Conservation (phyloP, 2,888 invertebrate genomes). For the Margaritifera margaritifera region DNA sequence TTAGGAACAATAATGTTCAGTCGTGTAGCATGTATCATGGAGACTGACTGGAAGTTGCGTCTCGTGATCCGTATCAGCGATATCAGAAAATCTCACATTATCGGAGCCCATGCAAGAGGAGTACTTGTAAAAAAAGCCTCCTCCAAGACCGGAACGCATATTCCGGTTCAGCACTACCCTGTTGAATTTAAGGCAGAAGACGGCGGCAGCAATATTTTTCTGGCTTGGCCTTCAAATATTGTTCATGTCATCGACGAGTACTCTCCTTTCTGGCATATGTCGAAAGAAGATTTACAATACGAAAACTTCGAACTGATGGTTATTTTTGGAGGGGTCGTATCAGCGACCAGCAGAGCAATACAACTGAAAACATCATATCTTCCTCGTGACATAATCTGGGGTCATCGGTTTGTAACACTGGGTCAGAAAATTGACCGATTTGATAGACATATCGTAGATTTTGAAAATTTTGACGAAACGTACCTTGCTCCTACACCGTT, state of each 20-base stretch:
- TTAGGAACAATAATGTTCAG: constrained; percentile 88
- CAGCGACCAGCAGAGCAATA: constrained; percentile 75
- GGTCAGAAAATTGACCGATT: constrained; percentile 11
- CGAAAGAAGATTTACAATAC: constrained; percentile 89
- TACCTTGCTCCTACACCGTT: constrained; percentile 27
- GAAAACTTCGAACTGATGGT: constrained; percentile 96
- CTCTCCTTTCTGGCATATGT: constrained; percentile 90
- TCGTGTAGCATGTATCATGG: constrained; percentile 88
- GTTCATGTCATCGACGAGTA: constrained; percentile 92
- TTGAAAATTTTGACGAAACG: constrained; percentile 35
- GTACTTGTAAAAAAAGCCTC: constrained; percentile 93
- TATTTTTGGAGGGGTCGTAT: constrained; percentile 89
- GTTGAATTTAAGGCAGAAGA: constrained; percentile 91
- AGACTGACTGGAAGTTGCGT: constrained; percentile 66
- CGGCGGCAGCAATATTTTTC: constrained; percentile 92
- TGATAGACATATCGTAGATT: constrained; percentile 29
- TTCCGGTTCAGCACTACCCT: constrained; percentile 94
- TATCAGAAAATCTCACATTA: constrained; percentile 65
- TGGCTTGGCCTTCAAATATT: constrained; percentile 97
- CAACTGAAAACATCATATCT: constrained; percentile 41
- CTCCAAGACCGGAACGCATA: constrained; percentile 89
- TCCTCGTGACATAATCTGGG: constrained; percentile 45
- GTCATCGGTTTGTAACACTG: constrained; percentile 37
- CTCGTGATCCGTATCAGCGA: constrained; percentile 72
- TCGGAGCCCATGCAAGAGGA: constrained; percentile 92